These are phyloP conservation scores for Notamacropus eugenii DNA, from an alignment of 2,797 vertebrate species.

Conservation along the genomic window DNA sequence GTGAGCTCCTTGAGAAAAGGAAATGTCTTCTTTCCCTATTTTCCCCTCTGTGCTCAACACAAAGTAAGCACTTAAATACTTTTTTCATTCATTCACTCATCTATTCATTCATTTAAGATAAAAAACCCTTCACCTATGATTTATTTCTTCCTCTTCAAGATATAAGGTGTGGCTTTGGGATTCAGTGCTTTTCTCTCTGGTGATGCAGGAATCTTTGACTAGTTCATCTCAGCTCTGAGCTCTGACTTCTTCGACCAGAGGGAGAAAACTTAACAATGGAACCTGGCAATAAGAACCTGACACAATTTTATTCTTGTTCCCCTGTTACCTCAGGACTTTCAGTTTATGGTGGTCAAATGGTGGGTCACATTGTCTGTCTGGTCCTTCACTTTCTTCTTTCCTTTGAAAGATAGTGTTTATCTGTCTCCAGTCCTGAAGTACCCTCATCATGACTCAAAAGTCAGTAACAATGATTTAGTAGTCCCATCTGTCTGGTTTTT, in stretches of 20 bases:
- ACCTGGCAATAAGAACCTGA: background rate
- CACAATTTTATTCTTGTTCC: background rate
- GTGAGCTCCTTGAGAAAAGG: background rate
- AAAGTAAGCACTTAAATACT: background rate
- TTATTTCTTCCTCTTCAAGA: background rate
- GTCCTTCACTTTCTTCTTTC: background rate
- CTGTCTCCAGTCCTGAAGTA: background rate
- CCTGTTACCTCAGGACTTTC: background rate
- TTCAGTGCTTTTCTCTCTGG: background rate
- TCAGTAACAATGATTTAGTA: background rate
- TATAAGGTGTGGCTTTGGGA: background rate
- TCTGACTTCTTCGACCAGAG: background rate
- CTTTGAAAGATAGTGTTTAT: background rate
- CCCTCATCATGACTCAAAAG: background rate
- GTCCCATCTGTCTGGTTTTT: background rate
- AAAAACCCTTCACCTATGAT: background rate
- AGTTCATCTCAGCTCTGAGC: background rate
- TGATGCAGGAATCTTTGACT: background rate
- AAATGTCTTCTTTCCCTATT: background rate
- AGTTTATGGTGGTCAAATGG: background rate
- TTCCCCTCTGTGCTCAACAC: background rate
- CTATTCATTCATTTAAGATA: background rate
- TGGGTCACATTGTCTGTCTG: background rate
- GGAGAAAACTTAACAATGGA: background rate
- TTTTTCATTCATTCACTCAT: background rate